phyloP scores from a whole-genome alignment of 1,140 invertebrate genomes.

The Babylonia areolata region DNA sequence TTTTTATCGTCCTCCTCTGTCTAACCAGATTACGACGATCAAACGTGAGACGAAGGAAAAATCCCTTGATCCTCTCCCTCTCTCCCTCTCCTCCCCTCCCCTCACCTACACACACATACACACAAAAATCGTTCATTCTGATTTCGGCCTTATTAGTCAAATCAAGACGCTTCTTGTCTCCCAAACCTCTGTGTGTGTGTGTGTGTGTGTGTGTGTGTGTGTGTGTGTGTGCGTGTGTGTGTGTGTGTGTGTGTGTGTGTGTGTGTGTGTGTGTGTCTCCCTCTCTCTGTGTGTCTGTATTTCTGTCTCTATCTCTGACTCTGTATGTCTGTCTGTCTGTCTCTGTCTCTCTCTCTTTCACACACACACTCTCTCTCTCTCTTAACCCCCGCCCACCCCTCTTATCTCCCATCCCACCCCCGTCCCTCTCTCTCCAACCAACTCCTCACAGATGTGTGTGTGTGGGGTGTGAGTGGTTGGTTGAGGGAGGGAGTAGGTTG shows the following conservation, averaged over 20 bases:
- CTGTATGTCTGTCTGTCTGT: not conserved
- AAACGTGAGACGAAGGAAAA: too few species aligned
- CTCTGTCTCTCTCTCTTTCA: not conserved
- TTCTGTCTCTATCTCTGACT: not conserved
- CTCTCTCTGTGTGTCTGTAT: not conserved
- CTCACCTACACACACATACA: too few species aligned
- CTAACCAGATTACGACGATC: too few species aligned
- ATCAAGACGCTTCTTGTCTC: too few species aligned
- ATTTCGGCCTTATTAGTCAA: too few species aligned
- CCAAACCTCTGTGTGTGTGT: conserved; percentile 7
- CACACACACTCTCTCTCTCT: not conserved
- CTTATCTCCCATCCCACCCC: not conserved
- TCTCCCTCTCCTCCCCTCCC: too few species aligned
- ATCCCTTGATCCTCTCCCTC: too few species aligned
- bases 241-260: not conserved
- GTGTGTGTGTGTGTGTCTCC: not conserved
- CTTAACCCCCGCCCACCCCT: not conserved
- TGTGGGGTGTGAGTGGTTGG: too few species aligned
- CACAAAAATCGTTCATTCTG: too few species aligned
- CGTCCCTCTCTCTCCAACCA: not conserved
- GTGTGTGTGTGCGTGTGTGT: not conserved
- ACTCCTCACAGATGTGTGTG: too few species aligned
- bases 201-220: conserved; percentile 11
- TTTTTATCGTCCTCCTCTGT: too few species aligned
- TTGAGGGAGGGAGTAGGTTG: too few species aligned